phyloP scores from a whole-genome alignment of 2,888 invertebrate genomes.

The Gasteruption jaculator region DNA sequence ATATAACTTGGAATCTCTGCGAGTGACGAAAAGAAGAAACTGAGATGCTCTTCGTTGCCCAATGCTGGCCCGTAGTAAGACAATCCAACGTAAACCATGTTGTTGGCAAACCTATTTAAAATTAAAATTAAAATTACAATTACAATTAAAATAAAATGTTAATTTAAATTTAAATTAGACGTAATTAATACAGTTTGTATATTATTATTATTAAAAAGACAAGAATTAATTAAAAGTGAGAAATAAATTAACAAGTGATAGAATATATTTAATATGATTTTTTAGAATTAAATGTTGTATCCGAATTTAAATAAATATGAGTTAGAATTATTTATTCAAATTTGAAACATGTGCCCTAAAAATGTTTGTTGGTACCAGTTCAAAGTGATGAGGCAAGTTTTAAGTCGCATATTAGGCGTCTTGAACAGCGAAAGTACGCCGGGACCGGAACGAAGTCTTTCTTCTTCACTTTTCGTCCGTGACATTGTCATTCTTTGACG shows the following conservation, averaged over 20 bases:
- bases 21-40: slow-evolving; percentile 80
- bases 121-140: background rate
- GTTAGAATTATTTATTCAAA: background rate
- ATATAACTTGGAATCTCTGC: slow-evolving; percentile 89
- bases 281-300: no score
- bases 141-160: no score
- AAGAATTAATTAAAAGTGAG: no score
- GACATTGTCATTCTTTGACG: slow-evolving; percentile 69
- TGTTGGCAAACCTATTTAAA: slow-evolving; percentile 71
- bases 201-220: no score
- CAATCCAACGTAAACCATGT: slow-evolving; percentile 86
- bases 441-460: slow-evolving; percentile 47
- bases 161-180: no score
- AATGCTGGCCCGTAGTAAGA: slow-evolving; percentile 88
- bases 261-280: no score
- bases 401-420: slow-evolving; percentile 85
- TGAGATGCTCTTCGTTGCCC: slow-evolving; percentile 82
- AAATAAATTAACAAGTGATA: no score
- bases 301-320: background rate
- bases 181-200: no score
- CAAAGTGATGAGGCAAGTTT: slow-evolving; percentile 78
- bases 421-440: slow-evolving; percentile 66
- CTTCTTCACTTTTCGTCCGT: slow-evolving; percentile 55
- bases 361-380: slow-evolving; percentile 61
- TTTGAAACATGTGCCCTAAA: background rate